These are phyloP conservation scores for Cirrhinus mrigala DNA, from an alignment of 2,797 vertebrate genomes.

Conservation along the genomic window DNA sequence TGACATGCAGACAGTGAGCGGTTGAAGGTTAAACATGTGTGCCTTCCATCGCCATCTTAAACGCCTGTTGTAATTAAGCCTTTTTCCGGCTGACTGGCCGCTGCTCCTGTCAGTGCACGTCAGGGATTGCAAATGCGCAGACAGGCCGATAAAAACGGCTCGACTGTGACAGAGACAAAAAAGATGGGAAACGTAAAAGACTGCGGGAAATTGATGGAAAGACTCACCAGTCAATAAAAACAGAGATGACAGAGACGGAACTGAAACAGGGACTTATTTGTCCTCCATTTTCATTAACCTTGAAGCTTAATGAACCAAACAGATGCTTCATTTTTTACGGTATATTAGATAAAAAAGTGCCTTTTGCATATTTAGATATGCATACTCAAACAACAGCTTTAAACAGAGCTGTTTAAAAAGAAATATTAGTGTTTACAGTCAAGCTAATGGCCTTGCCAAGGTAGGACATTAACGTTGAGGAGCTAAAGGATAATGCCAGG, in stretches of 20 bases:
- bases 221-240: slow-evolving; percentile 49
- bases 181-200: slow-evolving; percentile 53
- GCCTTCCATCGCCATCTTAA: slow-evolving; percentile 55
- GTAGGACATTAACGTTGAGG: slow-evolving; percentile 43
- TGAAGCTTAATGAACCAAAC: slow-evolving; percentile 69
- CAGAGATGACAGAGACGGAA: slow-evolving; percentile 67
- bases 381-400: slow-evolving; percentile 29
- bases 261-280: slow-evolving; percentile 71
- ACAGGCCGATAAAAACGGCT: slow-evolving; percentile 72
- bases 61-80: slow-evolving; percentile 61
- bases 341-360: slow-evolving; percentile 48
- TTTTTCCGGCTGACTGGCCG: slow-evolving; percentile 72
- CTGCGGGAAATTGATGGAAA: slow-evolving; percentile 3
- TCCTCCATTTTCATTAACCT: slow-evolving; percentile 77
- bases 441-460: slow-evolving; percentile 41
- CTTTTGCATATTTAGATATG: slow-evolving; percentile 6
- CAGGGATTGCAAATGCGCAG: slow-evolving; percentile 64
- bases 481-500: slow-evolving; percentile 35
- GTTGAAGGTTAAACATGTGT: slow-evolving; percentile 49
- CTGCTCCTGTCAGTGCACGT: slow-evolving; percentile 55
- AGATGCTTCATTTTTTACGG: slow-evolving; percentile 58
- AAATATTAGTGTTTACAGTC: slow-evolving; percentile 53
- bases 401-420: slow-evolving; percentile 40
- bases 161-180: slow-evolving; percentile 65
- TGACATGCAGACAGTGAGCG: slow-evolving; percentile 3